phyloP scores from a whole-genome alignment of 2,113 vertebrate genomes.

The Malurus alboscapulatus region DNA sequence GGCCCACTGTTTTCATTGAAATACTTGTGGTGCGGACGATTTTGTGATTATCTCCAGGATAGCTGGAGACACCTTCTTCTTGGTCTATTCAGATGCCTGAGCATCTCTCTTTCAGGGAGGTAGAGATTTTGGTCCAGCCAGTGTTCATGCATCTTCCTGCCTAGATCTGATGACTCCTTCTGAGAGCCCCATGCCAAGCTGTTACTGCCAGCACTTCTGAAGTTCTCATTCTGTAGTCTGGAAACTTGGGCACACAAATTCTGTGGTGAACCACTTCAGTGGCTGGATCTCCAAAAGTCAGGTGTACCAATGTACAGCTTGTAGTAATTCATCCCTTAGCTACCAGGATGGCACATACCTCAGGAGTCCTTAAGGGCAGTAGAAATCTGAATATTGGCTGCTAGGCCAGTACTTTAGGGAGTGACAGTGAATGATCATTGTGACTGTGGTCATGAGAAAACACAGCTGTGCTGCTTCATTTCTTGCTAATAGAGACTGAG shows the following conservation, averaged over 20 bases:
- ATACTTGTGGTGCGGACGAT: neutral
- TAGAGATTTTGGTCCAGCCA: neutral
- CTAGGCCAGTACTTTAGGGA: neutral
- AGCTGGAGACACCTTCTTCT: neutral
- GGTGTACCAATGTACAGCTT: neutral
- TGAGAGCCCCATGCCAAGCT: neutral
- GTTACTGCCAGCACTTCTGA: neutral
- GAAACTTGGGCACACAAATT: neutral
- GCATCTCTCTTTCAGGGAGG: neutral
- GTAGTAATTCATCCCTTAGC: neutral
- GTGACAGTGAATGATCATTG: neutral
- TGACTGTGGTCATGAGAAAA: neutral
- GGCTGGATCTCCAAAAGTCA: neutral
- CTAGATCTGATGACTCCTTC: neutral
- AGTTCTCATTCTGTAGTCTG: neutral
- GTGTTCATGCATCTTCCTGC: neutral
- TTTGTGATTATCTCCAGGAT: neutral
- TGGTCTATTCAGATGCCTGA: neutral
- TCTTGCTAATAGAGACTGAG: neutral
- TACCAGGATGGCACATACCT: neutral
- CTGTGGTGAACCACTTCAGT: neutral
- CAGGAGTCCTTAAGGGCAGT: neutral
- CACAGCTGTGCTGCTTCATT: neutral
- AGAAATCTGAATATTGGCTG: neutral
- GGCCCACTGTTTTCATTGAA: neutral